Evolutionary conservation across 2,113 vertebrate genomes (phyloP).

Genomic region (Tyrannus savana): DNA sequence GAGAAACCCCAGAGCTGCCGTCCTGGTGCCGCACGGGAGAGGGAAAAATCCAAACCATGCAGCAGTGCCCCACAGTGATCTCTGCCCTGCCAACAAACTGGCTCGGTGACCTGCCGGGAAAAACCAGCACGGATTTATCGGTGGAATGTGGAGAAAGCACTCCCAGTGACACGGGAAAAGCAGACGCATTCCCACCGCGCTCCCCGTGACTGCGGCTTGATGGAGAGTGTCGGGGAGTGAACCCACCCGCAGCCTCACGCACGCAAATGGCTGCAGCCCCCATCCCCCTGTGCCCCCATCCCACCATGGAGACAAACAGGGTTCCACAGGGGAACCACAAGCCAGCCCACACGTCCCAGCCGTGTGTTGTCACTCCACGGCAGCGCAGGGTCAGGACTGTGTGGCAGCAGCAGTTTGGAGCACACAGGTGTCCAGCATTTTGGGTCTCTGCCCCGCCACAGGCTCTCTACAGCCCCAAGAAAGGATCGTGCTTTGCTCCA

Average conservation of each 20-base stretch:
- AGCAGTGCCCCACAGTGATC: neutral
- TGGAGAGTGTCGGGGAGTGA: neutral
- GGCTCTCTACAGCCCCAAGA: neutral
- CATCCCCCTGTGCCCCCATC: neutral
- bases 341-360: neutral
- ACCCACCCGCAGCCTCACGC: neutral
- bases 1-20: neutral
- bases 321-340: neutral
- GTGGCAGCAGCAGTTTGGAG: neutral
- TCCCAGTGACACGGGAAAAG: rapidly evolving
- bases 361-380: rapidly evolving
- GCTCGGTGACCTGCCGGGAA: neutral
- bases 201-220: rapidly evolving
- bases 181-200: rapidly evolving
- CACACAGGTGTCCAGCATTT: rapidly evolving
- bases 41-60: neutral
- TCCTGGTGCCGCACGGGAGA: rapidly evolving
- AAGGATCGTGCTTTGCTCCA: neutral
- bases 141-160: rapidly evolving
- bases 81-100: neutral
- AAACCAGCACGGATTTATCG: rapidly evolving
- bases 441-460: rapidly evolving
- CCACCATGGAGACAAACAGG: rapidly evolving
- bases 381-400: rapidly evolving
- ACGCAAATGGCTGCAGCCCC: neutral